These are phyloP conservation scores for Raja brachyura DNA, from an alignment of 2,113 vertebrate genomes.

Conservation along the genomic window DNA sequence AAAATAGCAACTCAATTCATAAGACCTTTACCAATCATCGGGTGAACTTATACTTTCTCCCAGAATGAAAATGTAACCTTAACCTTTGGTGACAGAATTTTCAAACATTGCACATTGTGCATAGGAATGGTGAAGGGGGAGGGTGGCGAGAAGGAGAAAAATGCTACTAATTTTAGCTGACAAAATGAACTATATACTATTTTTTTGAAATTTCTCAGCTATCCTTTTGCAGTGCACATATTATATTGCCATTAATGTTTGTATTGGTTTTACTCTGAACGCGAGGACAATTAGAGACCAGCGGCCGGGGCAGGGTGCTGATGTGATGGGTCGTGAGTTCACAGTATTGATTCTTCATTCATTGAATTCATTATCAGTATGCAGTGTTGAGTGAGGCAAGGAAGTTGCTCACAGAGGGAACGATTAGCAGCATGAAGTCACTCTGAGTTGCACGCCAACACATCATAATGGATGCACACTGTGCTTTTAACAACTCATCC, in stretches of 20 bases:
- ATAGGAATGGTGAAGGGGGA: background rate
- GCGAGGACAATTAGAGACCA: background rate
- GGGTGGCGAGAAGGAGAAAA: background rate
- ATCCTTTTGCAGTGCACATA: background rate
- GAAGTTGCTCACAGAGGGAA: background rate
- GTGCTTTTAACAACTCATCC: background rate
- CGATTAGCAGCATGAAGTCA: background rate
- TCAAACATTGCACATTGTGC: background rate
- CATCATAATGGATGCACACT: background rate
- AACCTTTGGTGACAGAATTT: background rate
- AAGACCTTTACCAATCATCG: slow-evolving; percentile 1
- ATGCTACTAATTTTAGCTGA: background rate
- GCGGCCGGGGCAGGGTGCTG: background rate
- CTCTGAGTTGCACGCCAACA: background rate
- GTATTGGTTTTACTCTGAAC: background rate
- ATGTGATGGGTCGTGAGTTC: background rate
- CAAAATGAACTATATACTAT: background rate
- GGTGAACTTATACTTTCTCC: background rate
- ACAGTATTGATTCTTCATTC: background rate
- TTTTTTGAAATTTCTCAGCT: background rate
- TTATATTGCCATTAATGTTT: background rate
- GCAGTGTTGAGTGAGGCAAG: background rate
- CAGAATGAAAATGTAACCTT: background rate
- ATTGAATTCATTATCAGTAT: slow-evolving; percentile 3
- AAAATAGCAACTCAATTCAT: background rate